phyloP scores from a whole-genome alignment of 1,140 invertebrate species.

The Drosophila seguyi region DNA sequence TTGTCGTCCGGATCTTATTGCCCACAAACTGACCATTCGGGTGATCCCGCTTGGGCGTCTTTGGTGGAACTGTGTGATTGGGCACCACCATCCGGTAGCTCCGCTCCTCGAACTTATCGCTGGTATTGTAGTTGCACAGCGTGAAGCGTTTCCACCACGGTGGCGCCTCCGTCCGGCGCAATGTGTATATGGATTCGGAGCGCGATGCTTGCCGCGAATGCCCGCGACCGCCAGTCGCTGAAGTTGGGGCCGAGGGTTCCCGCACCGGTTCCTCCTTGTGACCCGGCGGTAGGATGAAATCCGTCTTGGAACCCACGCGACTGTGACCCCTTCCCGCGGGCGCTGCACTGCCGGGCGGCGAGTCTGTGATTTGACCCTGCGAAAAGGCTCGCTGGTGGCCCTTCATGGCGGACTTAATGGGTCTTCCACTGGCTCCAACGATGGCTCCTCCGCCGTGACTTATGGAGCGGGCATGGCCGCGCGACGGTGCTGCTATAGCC shows the following conservation, averaged over 20 bases:
- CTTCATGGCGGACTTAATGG: constrained; percentile 89
- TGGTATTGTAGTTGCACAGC: constrained; percentile 86
- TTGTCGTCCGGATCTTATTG: constrained; percentile 97
- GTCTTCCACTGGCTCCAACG: constrained; percentile 86
- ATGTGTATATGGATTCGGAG: constrained; percentile 95
- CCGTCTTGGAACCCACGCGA: constrained; percentile 93
- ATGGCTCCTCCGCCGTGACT: constrained; percentile 90
- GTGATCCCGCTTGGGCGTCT: constrained; percentile 91
- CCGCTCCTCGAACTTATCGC: constrained; percentile 88
- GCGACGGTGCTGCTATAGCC: constrained; percentile 62
- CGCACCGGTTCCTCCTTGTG: constrained; percentile 88
- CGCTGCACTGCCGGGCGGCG: constrained; percentile 83
- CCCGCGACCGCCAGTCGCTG: constrained; percentile 85
- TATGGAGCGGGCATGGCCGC: constrained; percentile 91
- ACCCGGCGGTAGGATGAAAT: constrained; percentile 93
- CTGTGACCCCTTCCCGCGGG: constrained; percentile 88
- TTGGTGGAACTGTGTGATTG: constrained; percentile 92
- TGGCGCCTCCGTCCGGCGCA: constrained; percentile 89
- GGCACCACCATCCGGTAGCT: constrained; percentile 91
- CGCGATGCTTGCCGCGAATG: constrained; percentile 89
- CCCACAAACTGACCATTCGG: constrained; percentile 92
- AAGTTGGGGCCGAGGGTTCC: constrained; percentile 85
- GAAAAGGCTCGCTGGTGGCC: constrained; percentile 93
- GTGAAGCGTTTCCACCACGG: constrained; percentile 89
- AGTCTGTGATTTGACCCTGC: constrained; percentile 92